A percentile compares a stretch with the other conserved stretches of the same genome.
Conservation (phyloP, 2,113 vertebrate genomes). For the Tor tambroides region DNA sequence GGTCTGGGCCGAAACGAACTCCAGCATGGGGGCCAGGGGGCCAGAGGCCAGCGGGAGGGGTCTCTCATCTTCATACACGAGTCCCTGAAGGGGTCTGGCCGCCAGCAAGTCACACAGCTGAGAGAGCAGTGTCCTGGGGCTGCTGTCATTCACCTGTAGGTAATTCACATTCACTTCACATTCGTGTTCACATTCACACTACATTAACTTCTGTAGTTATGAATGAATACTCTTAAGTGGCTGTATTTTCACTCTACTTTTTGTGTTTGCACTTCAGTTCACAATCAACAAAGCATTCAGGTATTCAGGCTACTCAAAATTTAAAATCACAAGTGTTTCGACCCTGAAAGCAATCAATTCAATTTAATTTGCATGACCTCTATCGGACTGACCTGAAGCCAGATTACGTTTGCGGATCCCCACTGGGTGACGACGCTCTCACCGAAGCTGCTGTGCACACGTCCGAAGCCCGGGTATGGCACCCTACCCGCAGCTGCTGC, state of each 20-base stretch:
- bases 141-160: constrained; percentile 89
- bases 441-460: constrained; percentile 79
- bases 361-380: not conserved
- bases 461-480: constrained; percentile 85
- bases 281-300: not conserved
- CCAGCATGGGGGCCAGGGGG: constrained; percentile 91
- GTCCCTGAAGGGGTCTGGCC: constrained; percentile 89
- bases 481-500: constrained; percentile 79
- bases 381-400: constrained; percentile 79
- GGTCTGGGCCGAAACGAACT: constrained; percentile 95
- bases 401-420: constrained; percentile 87
- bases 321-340: not conserved
- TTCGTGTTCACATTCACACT: constrained; percentile 36
- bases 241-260: not conserved
- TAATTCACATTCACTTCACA: constrained; percentile 55
- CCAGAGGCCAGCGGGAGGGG: constrained; percentile 76
- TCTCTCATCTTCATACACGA: constrained; percentile 93
- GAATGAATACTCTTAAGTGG: not conserved
- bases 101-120: constrained; percentile 93
- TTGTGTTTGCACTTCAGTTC: not conserved
- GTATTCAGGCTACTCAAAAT: not conserved
- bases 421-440: constrained; percentile 85
- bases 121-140: constrained; percentile 91
- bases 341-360: not conserved
- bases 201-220: constrained; percentile 22